Percentiles rank a stretch among this genome's conserved stretches.
Conservation (phyloP, 2,113 vertebrate species). For the Calonectris borealis region DNA sequence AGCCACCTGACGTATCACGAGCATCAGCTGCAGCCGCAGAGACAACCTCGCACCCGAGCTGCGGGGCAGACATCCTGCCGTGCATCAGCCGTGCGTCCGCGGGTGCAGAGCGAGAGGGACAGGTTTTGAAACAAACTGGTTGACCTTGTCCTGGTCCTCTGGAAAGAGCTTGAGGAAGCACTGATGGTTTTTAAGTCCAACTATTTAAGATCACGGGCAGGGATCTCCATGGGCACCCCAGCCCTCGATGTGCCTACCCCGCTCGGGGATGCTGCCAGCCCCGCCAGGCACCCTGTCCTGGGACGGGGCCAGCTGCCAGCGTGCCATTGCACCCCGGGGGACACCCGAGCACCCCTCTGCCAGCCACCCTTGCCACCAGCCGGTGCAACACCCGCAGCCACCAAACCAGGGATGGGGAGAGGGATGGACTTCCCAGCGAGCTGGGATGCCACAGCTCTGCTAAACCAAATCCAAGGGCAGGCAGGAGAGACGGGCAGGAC, state of each 20-base stretch:
- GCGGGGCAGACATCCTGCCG: not conserved
- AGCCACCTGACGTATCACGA: not conserved
- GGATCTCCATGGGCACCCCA: not conserved
- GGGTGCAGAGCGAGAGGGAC: rapidly evolving
- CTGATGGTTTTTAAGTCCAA: not conserved
- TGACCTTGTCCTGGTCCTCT: not conserved
- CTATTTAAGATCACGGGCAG: not conserved
- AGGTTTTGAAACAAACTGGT: not conserved
- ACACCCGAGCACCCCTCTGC: not conserved
- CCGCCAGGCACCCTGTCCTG: rapidly evolving
- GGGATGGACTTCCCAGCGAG: not conserved
- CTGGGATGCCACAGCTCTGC: not conserved
- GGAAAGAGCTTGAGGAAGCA: not conserved
- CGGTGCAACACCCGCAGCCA: rapidly evolving
- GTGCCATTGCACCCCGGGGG: no score
- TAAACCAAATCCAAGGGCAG: not conserved
- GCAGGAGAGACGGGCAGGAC: not conserved
- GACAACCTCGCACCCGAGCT: rapidly evolving
- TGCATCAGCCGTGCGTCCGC: rapidly evolving
- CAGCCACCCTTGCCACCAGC: not conserved
- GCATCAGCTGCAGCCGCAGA: rapidly evolving
- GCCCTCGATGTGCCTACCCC: not conserved
- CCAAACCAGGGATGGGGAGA: not conserved
- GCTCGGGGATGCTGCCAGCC: not conserved
- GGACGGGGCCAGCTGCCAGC: not conserved